A percentile compares a stretch with the other conserved stretches of the same genome.
Conservation (phyloP, 2,113 vertebrate genomes). For the Campylorhamphus procurvoides region DNA sequence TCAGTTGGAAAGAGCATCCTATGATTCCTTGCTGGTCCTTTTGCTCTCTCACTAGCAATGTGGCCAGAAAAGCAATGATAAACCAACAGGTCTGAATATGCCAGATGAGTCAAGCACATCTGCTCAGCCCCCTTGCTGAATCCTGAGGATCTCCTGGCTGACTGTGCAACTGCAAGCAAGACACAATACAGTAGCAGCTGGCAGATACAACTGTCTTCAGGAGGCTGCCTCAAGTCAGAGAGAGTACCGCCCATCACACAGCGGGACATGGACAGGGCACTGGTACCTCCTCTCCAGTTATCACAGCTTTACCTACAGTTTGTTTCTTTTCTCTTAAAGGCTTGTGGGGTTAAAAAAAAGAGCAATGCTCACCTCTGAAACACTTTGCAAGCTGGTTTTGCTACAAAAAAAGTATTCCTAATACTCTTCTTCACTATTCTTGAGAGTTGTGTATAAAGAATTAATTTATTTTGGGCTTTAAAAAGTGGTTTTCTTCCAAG, state of each 20-base stretch:
- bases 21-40: background rate
- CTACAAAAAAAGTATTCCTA: background rate
- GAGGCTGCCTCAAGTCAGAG: background rate
- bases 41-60: background rate
- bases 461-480: background rate
- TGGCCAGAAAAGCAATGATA: background rate
- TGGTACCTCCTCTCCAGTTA: background rate
- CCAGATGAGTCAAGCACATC: background rate
- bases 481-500: background rate
- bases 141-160: background rate
- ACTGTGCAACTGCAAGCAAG: background rate
- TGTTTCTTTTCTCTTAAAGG: background rate
- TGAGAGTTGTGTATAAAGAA: background rate
- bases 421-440: background rate
- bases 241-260: background rate
- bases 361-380: background rate
- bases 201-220: background rate
- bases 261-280: rapidly evolving
- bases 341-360: background rate
- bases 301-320: background rate
- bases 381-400: background rate
- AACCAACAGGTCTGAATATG: background rate
- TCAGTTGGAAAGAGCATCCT: background rate
- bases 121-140: background rate
- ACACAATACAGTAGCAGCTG: background rate